A percentile compares a stretch with the other conserved stretches of the same genome.
Evolutionary conservation across 2,797 vertebrate species (phyloP).

Genomic region (Artibeus jamaicensis): DNA sequence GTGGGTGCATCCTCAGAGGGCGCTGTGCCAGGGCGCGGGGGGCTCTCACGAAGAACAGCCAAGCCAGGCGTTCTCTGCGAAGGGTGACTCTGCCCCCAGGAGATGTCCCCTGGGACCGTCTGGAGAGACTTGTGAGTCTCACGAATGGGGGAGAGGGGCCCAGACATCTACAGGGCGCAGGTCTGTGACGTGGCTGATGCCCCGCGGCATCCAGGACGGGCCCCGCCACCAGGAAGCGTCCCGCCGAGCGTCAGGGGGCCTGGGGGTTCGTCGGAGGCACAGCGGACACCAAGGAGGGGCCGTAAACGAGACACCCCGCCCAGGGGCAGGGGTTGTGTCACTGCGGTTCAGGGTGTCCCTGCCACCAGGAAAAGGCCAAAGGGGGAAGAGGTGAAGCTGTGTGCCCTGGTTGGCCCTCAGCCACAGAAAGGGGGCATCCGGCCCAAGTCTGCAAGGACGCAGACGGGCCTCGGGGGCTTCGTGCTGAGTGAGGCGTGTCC

Average conservation of each 20-base stretch:
- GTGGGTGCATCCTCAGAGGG: accelerated
- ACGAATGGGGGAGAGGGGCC: accelerated
- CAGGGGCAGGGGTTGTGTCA: background rate
- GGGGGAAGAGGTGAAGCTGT: background rate
- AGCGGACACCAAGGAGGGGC: background rate
- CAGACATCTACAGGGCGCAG: accelerated
- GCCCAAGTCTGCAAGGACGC: accelerated
- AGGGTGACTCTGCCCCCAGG: background rate
- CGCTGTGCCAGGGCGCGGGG: accelerated
- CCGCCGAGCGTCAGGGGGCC: background rate
- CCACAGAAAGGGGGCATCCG: accelerated
- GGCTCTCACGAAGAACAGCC: background rate
- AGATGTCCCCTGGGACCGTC: accelerated
- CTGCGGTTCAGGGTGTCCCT: accelerated
- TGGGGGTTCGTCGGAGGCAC: background rate
- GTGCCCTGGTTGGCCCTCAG: background rate
- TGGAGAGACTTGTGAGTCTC: background rate
- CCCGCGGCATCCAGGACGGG: background rate
- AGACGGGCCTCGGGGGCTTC: background rate
- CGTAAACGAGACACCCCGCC: background rate
- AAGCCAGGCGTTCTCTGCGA: background rate
- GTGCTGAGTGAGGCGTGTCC: background rate
- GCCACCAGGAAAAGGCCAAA: no score
- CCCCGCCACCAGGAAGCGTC: accelerated
- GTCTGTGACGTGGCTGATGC: accelerated